Conservation (phyloP, 2,888 invertebrate species). For the Herminia tarsipennalis region DNA sequence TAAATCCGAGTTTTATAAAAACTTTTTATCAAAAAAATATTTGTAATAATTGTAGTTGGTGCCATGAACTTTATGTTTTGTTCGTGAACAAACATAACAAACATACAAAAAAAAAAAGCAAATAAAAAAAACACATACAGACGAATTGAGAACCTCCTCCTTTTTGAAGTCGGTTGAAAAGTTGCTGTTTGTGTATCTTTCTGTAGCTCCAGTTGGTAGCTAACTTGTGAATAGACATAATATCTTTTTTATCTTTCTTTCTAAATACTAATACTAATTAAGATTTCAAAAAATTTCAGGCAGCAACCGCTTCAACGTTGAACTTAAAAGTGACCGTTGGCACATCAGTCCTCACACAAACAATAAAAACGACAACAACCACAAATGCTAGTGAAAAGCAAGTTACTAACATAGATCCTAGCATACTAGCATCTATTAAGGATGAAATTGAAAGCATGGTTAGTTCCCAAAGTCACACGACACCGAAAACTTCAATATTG, state of each 20-base stretch:
- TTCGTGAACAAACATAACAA: too few species aligned
- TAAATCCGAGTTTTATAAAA: too few species aligned
- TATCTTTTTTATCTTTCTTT: not conserved
- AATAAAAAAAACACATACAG: too few species aligned
- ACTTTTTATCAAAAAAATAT: too few species aligned
- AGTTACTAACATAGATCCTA: constrained; percentile 13
- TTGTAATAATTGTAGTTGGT: too few species aligned
- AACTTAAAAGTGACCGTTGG: constrained; percentile 66
- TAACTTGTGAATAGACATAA: not conserved
- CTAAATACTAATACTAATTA: not conserved
- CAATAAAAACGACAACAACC: constrained; percentile 50
- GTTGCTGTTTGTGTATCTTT: too few species aligned
- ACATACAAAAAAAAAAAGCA: too few species aligned
- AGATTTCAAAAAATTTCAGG: constrained; percentile 42
- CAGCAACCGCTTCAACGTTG: constrained; percentile 43
- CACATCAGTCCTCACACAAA: constrained; percentile 62
- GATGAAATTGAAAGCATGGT: constrained; percentile 22
- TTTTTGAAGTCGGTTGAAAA: too few species aligned
- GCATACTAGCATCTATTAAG: constrained; percentile 17
- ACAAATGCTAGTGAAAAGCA: constrained; percentile 29
- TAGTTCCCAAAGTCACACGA: constrained; percentile 6
- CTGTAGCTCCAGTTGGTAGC: too few species aligned
- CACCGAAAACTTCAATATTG: constrained; percentile 29
- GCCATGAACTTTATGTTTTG: too few species aligned
- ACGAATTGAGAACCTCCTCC: not conserved